A percentile compares a stretch with the other conserved stretches of the same genome.
These are phyloP conservation scores for Sphinx pinastri DNA, from an alignment of 2,888 invertebrate species.

Conservation along the genomic window DNA sequence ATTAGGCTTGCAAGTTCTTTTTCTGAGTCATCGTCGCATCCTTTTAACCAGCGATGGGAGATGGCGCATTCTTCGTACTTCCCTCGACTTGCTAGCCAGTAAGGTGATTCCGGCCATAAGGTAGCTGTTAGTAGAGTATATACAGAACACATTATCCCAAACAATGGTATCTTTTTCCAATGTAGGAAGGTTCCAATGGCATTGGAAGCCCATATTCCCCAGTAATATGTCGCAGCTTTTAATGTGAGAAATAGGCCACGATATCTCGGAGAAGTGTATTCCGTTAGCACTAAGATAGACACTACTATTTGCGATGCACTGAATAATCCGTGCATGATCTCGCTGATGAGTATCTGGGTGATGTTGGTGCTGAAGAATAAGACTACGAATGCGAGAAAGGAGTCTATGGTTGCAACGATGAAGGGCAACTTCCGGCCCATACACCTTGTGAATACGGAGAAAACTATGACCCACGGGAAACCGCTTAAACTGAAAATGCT, in stretches of 20 bases:
- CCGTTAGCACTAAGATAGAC: slow-evolving; percentile 42
- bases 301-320: slow-evolving; percentile 41
- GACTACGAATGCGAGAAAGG: slow-evolving; percentile 37
- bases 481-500: slow-evolving; percentile 30
- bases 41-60: slow-evolving; percentile 52
- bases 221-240: slow-evolving; percentile 45
- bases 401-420: slow-evolving; percentile 34
- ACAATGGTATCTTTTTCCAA: slow-evolving; percentile 46
- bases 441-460: slow-evolving; percentile 37
- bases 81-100: slow-evolving; percentile 56
- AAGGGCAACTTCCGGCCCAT: slow-evolving; percentile 44
- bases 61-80: slow-evolving; percentile 48
- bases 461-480: slow-evolving; percentile 44
- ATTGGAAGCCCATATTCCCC: slow-evolving; percentile 50
- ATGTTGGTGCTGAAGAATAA: slow-evolving; percentile 43
- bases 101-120: slow-evolving; percentile 43
- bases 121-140: slow-evolving; percentile 36
- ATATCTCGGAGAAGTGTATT: slow-evolving; percentile 49
- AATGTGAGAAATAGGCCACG: slow-evolving; percentile 48
- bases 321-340: slow-evolving; percentile 44
- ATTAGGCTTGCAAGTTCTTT: slow-evolving; percentile 49
- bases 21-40: slow-evolving; percentile 44
- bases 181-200: slow-evolving; percentile 50
- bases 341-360: slow-evolving; percentile 43
- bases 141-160: slow-evolving; percentile 38